A percentile compares a stretch with the other conserved stretches of the same genome.
Conservation (phyloP, 2,113 vertebrate genomes). For the human region GRCh38 chr4:45151501-45152000, state of each 20-base stretch:
- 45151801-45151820: not conserved
- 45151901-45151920: not conserved
- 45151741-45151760: not conserved
- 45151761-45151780: not conserved
- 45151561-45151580: not conserved
- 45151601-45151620: not conserved
- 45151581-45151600: not conserved
- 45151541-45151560: not conserved
- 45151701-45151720: not conserved
- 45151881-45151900: not conserved
- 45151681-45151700: not conserved
- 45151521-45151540: not conserved
- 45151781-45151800: not conserved
- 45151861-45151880: conserved; percentile 2
- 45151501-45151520: not conserved
- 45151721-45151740: not conserved
- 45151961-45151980: not conserved
- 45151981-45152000: not conserved
- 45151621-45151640: not conserved
- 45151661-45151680: not conserved
- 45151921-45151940: not conserved
- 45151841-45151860: not conserved
- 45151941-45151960: not conserved
- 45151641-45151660: not conserved
- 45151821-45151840: not conserved